These are phyloP conservation scores for Piprites chloris DNA, from an alignment of 2,113 vertebrate genomes.

Conservation along the genomic window DNA sequence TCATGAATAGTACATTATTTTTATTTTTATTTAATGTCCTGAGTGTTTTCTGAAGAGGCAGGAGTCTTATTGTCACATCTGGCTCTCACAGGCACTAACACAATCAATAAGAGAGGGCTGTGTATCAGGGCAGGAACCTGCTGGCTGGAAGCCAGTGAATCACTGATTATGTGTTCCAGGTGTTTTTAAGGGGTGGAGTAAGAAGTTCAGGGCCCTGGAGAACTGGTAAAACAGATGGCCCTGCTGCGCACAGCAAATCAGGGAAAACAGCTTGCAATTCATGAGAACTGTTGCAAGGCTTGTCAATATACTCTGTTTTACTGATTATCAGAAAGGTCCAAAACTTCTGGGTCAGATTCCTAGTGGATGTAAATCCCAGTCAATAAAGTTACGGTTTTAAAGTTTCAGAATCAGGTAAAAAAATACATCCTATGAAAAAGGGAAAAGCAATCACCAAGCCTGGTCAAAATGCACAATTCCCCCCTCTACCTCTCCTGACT, in stretches of 20 bases:
- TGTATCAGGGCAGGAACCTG: not conserved
- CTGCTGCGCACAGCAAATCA: not conserved
- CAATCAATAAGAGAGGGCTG: not conserved
- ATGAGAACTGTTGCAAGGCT: not conserved
- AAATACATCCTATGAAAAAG: not conserved
- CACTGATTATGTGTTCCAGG: not conserved
- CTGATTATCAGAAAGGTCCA: not conserved
- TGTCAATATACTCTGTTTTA: not conserved
- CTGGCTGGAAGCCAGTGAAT: not conserved
- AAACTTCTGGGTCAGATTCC: not conserved
- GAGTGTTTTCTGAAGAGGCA: not conserved
- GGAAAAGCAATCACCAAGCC: not conserved
- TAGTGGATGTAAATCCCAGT: not conserved
- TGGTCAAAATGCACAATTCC: not conserved
- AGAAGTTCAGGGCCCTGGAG: not conserved
- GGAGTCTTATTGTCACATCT: not conserved
- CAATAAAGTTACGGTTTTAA: not conserved
- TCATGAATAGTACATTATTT: not conserved
- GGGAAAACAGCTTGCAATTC: not conserved
- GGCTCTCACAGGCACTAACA: not conserved
- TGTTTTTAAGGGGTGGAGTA: not conserved
- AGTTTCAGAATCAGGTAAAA: not conserved
- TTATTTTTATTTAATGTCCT: not conserved
- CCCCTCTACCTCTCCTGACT: not conserved
- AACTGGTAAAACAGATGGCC: not conserved